These are phyloP conservation scores for Nannospalax galili DNA, from an alignment of 2,113 vertebrate genomes.

Conservation along the genomic window DNA sequence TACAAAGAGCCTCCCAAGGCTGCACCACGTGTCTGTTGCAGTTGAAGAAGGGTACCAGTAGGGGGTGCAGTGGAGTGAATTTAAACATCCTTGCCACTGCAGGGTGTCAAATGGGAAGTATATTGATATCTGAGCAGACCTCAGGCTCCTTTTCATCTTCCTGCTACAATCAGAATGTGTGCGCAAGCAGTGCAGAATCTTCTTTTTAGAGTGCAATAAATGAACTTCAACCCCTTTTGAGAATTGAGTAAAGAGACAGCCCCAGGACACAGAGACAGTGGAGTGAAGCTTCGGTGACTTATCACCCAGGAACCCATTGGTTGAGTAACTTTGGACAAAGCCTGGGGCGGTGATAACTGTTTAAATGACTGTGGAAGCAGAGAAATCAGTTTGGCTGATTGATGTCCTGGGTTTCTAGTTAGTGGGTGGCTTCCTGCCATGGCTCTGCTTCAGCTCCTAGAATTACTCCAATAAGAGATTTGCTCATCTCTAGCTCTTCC, in stretches of 20 bases:
- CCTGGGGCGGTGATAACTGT: slow-evolving; percentile 79
- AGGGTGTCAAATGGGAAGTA: slow-evolving; percentile 62
- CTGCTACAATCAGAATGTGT: slow-evolving; percentile 49
- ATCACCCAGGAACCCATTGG: slow-evolving; percentile 73
- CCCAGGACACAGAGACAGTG: slow-evolving; percentile 76
- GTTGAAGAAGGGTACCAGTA: not conserved
- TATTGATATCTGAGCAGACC: slow-evolving; percentile 67
- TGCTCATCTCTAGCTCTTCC: slow-evolving; percentile 75
- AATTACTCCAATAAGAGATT: slow-evolving; percentile 80
- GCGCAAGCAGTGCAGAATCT: slow-evolving; percentile 46
- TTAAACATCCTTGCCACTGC: not conserved
- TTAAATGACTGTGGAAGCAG: slow-evolving; percentile 74
- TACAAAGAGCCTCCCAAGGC: not conserved
- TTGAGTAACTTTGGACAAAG: slow-evolving; percentile 81
- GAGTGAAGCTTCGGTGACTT: slow-evolving; percentile 74
- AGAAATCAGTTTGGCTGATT: slow-evolving; percentile 81
- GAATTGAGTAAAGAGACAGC: slow-evolving; percentile 79
- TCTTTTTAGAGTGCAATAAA: slow-evolving; percentile 71
- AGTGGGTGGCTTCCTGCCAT: slow-evolving; percentile 81
- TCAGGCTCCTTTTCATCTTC: slow-evolving; percentile 67
- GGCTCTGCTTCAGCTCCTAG: slow-evolving; percentile 75
- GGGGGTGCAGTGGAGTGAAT: not conserved
- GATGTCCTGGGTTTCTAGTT: slow-evolving; percentile 80
- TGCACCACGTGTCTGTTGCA: not conserved
- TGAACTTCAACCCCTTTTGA: slow-evolving; percentile 78